phyloP scores from a whole-genome alignment of 2,113 vertebrate species.

The Gymnogyps californianus region DNA sequence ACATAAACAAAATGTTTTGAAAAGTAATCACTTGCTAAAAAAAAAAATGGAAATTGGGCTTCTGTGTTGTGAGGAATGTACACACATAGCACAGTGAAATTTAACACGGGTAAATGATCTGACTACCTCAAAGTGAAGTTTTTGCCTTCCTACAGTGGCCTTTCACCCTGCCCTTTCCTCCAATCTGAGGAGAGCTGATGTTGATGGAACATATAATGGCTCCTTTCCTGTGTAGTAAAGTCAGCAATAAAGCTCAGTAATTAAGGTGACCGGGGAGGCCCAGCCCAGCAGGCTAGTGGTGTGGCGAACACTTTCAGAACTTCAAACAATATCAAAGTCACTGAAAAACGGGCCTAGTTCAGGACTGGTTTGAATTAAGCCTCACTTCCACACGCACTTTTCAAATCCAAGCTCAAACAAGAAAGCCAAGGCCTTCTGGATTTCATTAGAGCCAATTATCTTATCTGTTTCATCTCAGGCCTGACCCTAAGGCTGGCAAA shows the following conservation, averaged over 20 bases:
- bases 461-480: conserved; percentile 99
- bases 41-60: conserved; percentile 76
- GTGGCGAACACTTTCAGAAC: conserved; percentile 91
- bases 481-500: conserved; percentile 96
- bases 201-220: conserved; percentile 98
- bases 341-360: conserved; percentile 84
- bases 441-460: conserved; percentile 99
- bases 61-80: conserved; percentile 81
- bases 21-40: conserved; percentile 80
- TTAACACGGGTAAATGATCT: conserved; percentile 86
- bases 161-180: conserved; percentile 93
- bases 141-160: conserved; percentile 88
- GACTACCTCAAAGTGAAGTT: conserved; percentile 84
- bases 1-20: conserved; percentile 82
- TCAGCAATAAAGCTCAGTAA: conserved; percentile 96
- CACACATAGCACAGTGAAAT: conserved; percentile 77
- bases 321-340: conserved; percentile 97
- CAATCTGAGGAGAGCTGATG: conserved; percentile 91
- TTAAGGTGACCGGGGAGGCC: conserved; percentile 97
- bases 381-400: conserved; percentile 85
- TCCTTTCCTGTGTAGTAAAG: conserved; percentile 98
- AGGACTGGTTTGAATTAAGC: conserved; percentile 98
- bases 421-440: conserved; percentile 90
- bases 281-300: conserved; percentile 90
- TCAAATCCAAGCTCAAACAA: conserved; percentile 97